Evolutionary conservation across 2,888 invertebrate species (phyloP).

Genomic region (Onthophagus sagittarius): DNA sequence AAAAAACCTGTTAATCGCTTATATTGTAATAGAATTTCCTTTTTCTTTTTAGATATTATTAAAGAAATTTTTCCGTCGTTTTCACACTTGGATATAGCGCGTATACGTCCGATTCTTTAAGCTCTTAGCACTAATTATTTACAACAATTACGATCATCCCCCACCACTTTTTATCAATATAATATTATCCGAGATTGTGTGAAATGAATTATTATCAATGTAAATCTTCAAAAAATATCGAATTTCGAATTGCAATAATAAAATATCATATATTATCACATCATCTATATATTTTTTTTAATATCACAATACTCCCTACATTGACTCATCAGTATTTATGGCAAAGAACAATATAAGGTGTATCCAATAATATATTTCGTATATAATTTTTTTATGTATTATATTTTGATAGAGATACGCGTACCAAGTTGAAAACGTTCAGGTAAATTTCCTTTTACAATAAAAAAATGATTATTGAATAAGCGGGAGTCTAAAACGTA

Average conservation of each 20-base stretch:
- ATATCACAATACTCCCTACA: constrained; percentile 13
- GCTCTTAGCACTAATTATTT: constrained; percentile 16
- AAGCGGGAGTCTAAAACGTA: not conserved
- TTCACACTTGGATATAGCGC: constrained; percentile 15
- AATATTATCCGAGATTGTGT: not conserved
- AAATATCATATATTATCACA: constrained; percentile 11
- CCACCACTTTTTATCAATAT: not conserved
- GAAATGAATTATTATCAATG: constrained; percentile 1
- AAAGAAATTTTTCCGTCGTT: constrained; percentile 18
- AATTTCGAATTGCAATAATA: constrained; percentile 1
- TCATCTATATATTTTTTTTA: not conserved
- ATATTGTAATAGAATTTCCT: not conserved
- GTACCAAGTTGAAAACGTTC: not conserved
- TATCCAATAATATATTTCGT: not conserved
- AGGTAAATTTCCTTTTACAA: not conserved
- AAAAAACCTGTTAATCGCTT: constrained; percentile 14
- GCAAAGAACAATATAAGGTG: constrained; percentile 1
- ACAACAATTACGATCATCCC: constrained; percentile 4
- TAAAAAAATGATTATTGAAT: not conserved
- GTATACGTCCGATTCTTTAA: not conserved
- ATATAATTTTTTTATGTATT: constrained; percentile 1
- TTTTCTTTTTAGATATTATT: not conserved
- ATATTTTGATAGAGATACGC: not conserved
- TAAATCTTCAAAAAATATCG: constrained; percentile 11
- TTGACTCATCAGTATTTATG: constrained; percentile 3